Evolutionary conservation across 1,140 invertebrate genomes (phyloP).

Genomic region (Drosophila setifemur): DNA sequence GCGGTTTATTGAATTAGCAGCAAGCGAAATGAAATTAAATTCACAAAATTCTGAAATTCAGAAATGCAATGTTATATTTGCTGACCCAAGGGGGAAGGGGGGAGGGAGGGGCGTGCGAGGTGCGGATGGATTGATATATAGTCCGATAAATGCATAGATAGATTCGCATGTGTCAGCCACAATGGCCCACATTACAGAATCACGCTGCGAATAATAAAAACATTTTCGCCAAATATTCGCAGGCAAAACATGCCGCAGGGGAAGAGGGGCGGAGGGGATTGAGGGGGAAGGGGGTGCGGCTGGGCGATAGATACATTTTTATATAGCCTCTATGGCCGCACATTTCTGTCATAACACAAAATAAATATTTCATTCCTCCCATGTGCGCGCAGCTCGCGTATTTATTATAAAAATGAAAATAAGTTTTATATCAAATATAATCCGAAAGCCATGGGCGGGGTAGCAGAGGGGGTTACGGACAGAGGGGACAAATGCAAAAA

Average conservation of each 20-base stretch:
- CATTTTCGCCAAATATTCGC: constrained; percentile 67
- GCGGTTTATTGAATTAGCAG: constrained; percentile 51
- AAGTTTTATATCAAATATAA: constrained; percentile 67
- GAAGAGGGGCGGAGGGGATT: too few species aligned
- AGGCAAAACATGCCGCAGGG: constrained; percentile 14
- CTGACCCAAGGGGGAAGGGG: neutral
- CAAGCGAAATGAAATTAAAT: constrained; percentile 22
- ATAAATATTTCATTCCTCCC: constrained; percentile 58
- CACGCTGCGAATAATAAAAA: constrained; percentile 65
- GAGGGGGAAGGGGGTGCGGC: neutral
- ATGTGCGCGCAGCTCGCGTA: constrained; percentile 12
- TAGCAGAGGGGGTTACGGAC: neutral
- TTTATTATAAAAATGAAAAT: constrained; percentile 70
- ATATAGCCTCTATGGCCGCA: constrained; percentile 41
- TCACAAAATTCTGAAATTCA: constrained; percentile 26
- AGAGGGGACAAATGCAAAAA: neutral
- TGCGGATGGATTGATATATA: constrained; percentile 36
- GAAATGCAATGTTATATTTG: constrained; percentile 23
- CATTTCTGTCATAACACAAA: constrained; percentile 77
- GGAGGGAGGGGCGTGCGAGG: neutral
- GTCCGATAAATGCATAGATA: constrained; percentile 22
- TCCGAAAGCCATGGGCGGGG: neutral
- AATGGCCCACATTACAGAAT: constrained; percentile 62
- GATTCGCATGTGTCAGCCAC: constrained; percentile 40
- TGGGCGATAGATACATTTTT: constrained; percentile 32